Evolutionary conservation across 2,888 invertebrate species (phyloP).

Genomic region (Andrena dorsata): DNA sequence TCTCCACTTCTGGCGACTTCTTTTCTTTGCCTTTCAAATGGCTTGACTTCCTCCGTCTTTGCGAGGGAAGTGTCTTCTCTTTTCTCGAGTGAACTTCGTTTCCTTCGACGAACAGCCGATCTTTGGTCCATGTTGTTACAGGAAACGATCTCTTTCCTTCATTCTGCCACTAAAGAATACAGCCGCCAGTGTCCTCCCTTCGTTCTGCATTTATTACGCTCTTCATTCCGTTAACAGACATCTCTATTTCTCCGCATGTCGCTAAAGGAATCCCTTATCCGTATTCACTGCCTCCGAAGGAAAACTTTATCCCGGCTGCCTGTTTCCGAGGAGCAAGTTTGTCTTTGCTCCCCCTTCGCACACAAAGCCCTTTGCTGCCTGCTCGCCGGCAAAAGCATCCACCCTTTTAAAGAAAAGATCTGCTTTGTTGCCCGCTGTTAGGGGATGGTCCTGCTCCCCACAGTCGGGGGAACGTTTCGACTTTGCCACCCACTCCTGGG

Average conservation of each 20-base stretch:
- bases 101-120: background rate
- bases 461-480: too few species aligned
- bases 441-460: too few species aligned
- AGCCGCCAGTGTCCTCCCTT: too few species aligned
- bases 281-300: background rate
- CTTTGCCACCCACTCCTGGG: too few species aligned
- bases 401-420: too few species aligned
- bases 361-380: background rate
- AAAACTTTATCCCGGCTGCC: background rate
- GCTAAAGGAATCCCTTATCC: too few species aligned
- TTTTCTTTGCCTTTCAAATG: background rate
- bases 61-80: background rate
- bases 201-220: too few species aligned
- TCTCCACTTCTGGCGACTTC: background rate
- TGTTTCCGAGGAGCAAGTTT: background rate
- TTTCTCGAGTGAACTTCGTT: background rate
- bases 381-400: background rate
- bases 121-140: too few species aligned
- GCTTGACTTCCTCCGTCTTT: slow-evolving; percentile 1
- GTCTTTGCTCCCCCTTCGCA: background rate
- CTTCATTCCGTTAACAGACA: too few species aligned
- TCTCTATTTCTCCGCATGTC: too few species aligned
- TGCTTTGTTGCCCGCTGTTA: too few species aligned
- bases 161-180: background rate
- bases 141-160: background rate